Base-by-base conservation (phyloP, 1,140 invertebrate species). In the Pseudomyrmex sp. region DNA sequence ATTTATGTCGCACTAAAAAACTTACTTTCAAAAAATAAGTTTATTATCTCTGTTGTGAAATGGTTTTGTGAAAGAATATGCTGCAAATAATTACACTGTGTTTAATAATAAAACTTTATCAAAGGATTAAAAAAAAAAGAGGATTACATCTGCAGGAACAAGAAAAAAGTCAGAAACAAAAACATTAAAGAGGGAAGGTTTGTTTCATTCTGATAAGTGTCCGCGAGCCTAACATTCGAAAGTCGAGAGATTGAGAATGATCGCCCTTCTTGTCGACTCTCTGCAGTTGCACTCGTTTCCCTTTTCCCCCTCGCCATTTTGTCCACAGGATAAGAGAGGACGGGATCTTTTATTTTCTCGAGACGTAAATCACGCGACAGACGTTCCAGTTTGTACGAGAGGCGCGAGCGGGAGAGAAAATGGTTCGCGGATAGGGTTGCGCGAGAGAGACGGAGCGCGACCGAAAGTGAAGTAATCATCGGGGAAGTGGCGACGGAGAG, bases 351-450 rank as follows among this genome's bases (percentile, higher is more conserved):
- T 92, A 92, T 92, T 92, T 91, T 69, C 69, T 82, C 58, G 56
- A 15, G 23, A 82, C 88, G 90, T 93, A 93, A 93, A 93, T 93
- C 92, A 93, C 91, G 86, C 84, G 90, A 92, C 91, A 90, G 88
- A 88, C 89, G 86, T 92, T 91, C 72, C 88, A 85, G 74, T 74
- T 90, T 88, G 85, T 83, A 85, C 83, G 77, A 85, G 50, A 82
- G 44, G 72, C 83, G 46, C 35, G 84, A 15, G 48, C 20, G 23
- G 23, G 15, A 23, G 76, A 15, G 20, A 44, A 63, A 65, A 68
- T 70, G 66, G 35, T 35, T 35, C 35, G 35, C 35, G 35, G 5
- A 35, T 35, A 5, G 35, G 48, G 18, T 63, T 48, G 82, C 66
- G 26, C 50, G 59, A 56, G 56, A 52, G 76, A 72, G 72, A 84